Conservation (phyloP, 37 sponge, comb jelly and placozoan genomes). For the Bolinopsis microptera region DNA sequence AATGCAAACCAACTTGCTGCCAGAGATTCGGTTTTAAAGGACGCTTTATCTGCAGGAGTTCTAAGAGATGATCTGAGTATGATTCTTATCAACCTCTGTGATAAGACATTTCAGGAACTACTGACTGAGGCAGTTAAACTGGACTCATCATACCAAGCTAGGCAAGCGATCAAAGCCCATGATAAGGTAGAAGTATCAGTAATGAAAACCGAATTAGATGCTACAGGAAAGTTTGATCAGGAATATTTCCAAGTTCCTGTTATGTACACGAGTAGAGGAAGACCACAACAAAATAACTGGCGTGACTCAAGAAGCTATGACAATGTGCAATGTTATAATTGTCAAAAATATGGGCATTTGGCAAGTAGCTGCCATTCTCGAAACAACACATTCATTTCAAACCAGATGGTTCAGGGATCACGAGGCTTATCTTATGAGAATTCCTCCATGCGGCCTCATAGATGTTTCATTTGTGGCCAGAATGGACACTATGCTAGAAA, state of each 20-base stretch:
- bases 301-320: background rate
- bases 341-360: background rate
- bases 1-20: background rate
- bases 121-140: background rate
- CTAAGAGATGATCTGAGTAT: background rate
- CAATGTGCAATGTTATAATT: background rate
- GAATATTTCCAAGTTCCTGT: background rate
- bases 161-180: background rate
- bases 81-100: background rate
- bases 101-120: background rate
- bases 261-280: too few relatives aligned
- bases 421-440: background rate
- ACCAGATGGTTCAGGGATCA: background rate
- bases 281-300: too few relatives aligned
- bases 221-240: background rate
- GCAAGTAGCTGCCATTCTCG: background rate
- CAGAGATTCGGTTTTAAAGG: background rate
- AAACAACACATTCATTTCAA: too few relatives aligned
- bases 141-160: conserved; percentile 1
- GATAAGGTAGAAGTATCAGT: background rate
- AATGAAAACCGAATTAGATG: background rate
- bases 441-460: background rate
- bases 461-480: background rate
- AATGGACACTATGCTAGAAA: background rate
- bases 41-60: conserved; percentile 38